Evolutionary conservation across 2,888 invertebrate genomes (phyloP).

Genomic region (Hemaris fuciformis): DNA sequence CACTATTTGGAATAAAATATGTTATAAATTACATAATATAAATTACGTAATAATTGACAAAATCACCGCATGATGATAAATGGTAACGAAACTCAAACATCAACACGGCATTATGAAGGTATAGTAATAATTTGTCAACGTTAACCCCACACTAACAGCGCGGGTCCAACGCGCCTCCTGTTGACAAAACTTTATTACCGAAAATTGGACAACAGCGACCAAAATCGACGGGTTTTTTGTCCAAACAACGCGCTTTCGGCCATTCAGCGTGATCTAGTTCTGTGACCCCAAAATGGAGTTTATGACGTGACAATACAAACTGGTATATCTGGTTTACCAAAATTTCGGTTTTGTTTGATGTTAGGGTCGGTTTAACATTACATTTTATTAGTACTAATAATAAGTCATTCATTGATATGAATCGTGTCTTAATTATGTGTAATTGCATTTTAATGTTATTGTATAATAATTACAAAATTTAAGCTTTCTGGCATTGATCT

Average conservation of each 20-base stretch:
- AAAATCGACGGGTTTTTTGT: slow-evolving; percentile 65
- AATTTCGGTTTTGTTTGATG: slow-evolving; percentile 27
- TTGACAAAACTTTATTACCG: slow-evolving; percentile 81
- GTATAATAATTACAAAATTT: too few species aligned
- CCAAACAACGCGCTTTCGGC: slow-evolving; percentile 55
- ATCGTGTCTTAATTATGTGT: not conserved
- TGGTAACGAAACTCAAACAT: slow-evolving; percentile 41
- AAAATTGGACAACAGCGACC: slow-evolving; percentile 78
- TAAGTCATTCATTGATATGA: slow-evolving; percentile 12
- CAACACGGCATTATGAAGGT: slow-evolving; percentile 58
- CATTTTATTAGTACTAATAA: slow-evolving; percentile 17
- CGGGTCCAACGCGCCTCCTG: slow-evolving; percentile 66
- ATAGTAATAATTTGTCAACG: slow-evolving; percentile 72
- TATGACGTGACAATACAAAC: slow-evolving; percentile 63
- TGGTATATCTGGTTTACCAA: slow-evolving; percentile 62
- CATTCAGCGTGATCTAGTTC: slow-evolving; percentile 70
- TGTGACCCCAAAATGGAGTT: slow-evolving; percentile 64
- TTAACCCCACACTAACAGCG: slow-evolving; percentile 59
- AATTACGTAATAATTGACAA: not conserved
- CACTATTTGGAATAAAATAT: not conserved
- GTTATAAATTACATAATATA: not conserved
- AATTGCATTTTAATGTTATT: not conserved
- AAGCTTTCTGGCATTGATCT: too few species aligned
- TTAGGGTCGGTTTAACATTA: slow-evolving; percentile 25
- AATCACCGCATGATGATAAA: slow-evolving; percentile 13